These are phyloP conservation scores for Antitype chi DNA, from an alignment of 2,888 invertebrate species.

Conservation along the genomic window DNA sequence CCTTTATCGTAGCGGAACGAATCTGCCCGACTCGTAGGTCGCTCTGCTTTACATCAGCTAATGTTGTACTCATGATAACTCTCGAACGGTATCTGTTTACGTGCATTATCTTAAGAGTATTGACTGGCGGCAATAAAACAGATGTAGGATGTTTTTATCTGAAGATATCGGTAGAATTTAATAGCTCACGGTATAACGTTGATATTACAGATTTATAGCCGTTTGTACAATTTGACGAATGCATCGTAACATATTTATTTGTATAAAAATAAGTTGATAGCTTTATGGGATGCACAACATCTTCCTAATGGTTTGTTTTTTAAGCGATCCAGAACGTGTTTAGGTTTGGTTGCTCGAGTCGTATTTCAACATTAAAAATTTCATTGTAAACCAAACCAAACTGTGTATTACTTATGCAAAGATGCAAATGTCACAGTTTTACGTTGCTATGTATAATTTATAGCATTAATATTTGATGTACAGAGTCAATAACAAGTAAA, in stretches of 20 bases:
- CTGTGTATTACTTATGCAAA: conserved; percentile 27
- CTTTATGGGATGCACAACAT: conserved; percentile 12
- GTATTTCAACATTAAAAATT: conserved; percentile 37
- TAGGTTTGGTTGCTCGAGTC: conserved; percentile 21
- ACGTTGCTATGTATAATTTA: not conserved
- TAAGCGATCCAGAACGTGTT: conserved; percentile 36
- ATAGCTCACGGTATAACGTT: conserved; percentile 40
- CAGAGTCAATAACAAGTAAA: conserved; percentile 5
- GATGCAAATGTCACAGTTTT: conserved; percentile 17
- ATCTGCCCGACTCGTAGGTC: conserved; percentile 76
- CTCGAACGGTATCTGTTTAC: conserved; percentile 77
- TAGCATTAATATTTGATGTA: not conserved
- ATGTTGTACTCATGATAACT: conserved; percentile 78
- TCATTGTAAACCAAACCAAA: conserved; percentile 26
- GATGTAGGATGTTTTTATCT: conserved; percentile 74
- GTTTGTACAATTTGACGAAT: conserved; percentile 8
- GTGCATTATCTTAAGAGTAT: conserved; percentile 71
- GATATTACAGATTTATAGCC: conserved; percentile 19
- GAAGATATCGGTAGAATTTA: conserved; percentile 53
- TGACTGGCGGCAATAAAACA: conserved; percentile 73
- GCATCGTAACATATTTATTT: not conserved
- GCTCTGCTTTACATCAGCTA: conserved; percentile 84
- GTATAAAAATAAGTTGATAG: conserved; percentile 12
- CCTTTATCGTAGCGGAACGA: conserved; percentile 86
- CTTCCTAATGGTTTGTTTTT: conserved; percentile 46